Conservation (phyloP, 2,888 invertebrate species). For the Cylloceria caligata region DNA sequence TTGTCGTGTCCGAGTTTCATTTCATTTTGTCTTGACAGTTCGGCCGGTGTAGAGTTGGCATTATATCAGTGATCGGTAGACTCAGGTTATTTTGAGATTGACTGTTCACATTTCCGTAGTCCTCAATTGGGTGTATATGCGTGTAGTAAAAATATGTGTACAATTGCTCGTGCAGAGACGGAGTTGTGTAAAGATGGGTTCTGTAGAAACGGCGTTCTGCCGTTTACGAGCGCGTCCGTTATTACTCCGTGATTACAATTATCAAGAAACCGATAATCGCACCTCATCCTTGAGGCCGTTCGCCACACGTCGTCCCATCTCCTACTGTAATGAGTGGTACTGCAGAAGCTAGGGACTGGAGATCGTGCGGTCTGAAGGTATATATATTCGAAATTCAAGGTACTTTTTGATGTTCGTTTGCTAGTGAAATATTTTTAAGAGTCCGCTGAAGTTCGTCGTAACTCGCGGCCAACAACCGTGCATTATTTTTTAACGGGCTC, state of each 20-base stretch:
- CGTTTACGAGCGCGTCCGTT: conserved; percentile 50
- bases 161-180: too few species aligned
- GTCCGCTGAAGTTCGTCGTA: conserved; percentile 26
- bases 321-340: conserved; percentile 10
- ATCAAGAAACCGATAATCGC: conserved; percentile 58
- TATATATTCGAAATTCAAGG: conserved; percentile 36
- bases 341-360: conserved; percentile 2
- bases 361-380: neutral
- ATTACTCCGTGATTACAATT: conserved; percentile 60
- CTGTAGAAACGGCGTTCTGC: too few species aligned
- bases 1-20: too few species aligned
- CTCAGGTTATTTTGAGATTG: too few species aligned
- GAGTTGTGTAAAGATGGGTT: too few species aligned
- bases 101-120: too few species aligned
- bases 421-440: conserved; percentile 39
- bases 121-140: too few species aligned
- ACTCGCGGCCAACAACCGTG: conserved; percentile 26
- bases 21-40: too few species aligned
- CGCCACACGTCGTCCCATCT: conserved; percentile 47
- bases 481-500: conserved; percentile 29
- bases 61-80: too few species aligned
- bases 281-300: conserved; percentile 32
- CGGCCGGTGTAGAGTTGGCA: too few species aligned
- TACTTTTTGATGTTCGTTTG: conserved; percentile 51
- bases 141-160: too few species aligned